Percentiles rank a stretch among this genome's conserved stretches.
These are phyloP conservation scores for Bellardia pandia DNA, from an alignment of 2,888 invertebrate genomes.

Conservation along the genomic window DNA sequence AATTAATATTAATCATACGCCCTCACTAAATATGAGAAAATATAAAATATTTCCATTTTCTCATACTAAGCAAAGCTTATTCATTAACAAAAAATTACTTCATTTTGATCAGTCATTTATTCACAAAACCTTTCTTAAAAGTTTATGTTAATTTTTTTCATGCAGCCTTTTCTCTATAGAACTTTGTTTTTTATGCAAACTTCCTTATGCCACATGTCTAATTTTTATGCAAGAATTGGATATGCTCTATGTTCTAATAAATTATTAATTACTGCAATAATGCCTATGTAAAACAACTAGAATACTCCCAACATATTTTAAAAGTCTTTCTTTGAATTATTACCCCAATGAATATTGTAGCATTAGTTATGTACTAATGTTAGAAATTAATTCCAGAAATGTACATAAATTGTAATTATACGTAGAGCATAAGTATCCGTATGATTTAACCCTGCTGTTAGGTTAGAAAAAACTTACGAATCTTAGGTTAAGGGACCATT, in stretches of 20 bases:
- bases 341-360: slow-evolving; percentile 38
- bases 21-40: neutral
- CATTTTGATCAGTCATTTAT: too few relatives aligned
- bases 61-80: too few relatives aligned
- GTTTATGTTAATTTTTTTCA: too few relatives aligned
- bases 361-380: slow-evolving; percentile 15
- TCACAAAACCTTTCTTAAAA: too few relatives aligned
- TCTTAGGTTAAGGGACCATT: too few relatives aligned
- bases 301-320: neutral
- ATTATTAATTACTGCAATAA: slow-evolving; percentile 11
- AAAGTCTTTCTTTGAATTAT: slow-evolving; percentile 46
- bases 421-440: neutral
- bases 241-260: neutral
- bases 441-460: neutral
- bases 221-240: neutral
- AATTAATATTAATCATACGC: slow-evolving; percentile 5
- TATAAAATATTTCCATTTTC: too few relatives aligned
- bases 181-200: neutral
- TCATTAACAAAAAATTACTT: too few relatives aligned
- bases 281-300: neutral
- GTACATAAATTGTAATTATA: slow-evolving; percentile 18
- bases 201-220: neutral
- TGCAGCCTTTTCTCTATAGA: neutral
- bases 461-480: too few relatives aligned
- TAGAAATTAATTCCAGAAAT: slow-evolving; percentile 1